These are phyloP conservation scores for Lepisosteus osseus DNA, from an alignment of 2,113 vertebrate species.

Conservation along the genomic window DNA sequence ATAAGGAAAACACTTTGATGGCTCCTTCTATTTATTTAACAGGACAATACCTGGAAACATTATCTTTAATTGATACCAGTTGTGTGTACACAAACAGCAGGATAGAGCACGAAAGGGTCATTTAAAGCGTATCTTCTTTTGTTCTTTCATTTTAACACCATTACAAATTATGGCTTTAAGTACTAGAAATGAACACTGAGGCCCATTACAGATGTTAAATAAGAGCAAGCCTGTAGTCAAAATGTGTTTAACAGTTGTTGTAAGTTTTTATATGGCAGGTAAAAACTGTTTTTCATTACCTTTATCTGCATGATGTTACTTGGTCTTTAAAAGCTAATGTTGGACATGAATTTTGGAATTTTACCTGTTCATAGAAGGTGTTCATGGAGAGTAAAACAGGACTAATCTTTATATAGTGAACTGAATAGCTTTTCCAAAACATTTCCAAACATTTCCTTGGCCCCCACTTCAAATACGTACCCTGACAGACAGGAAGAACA, in stretches of 20 bases:
- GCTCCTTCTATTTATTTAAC: constrained; percentile 37
- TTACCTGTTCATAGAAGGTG: too few species aligned
- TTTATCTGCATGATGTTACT: too few species aligned
- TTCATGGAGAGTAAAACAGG: neutral
- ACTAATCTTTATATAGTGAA: neutral
- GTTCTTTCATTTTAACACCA: constrained; percentile 19
- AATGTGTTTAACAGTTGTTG: too few species aligned
- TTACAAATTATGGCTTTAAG: constrained; percentile 30
- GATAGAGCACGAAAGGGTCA: constrained; percentile 34
- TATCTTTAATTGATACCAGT: constrained; percentile 54
- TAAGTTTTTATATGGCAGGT: too few species aligned
- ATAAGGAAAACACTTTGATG: constrained; percentile 56
- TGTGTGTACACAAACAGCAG: constrained; percentile 56
- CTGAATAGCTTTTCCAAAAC: neutral
- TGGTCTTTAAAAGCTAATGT: too few species aligned
- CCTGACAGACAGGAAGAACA: neutral
- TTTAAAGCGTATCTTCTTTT: neutral
- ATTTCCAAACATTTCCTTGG: neutral
- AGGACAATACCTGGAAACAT: constrained; percentile 52
- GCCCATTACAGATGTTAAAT: too few species aligned
- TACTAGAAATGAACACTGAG: neutral
- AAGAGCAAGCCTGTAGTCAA: too few species aligned
- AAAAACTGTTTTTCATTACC: too few species aligned
- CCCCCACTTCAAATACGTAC: neutral
- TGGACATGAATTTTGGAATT: too few species aligned